phyloP scores from a whole-genome alignment of 2,888 invertebrate species.

The Acanthosoma haemorrhoidale region DNA sequence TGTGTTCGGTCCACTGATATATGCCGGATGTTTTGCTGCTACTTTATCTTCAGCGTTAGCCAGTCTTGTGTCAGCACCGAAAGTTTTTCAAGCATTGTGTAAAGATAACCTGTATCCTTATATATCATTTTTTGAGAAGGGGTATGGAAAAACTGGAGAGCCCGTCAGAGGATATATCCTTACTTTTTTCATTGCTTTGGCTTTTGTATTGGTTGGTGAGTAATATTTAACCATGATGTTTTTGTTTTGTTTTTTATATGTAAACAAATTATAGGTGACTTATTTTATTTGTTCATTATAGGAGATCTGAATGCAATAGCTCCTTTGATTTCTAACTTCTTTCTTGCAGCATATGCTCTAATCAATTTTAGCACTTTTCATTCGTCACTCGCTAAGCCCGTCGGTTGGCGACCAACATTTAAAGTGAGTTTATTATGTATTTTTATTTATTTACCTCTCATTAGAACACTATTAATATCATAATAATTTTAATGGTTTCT shows the following conservation, averaged over 20 bases:
- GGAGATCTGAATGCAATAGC: slow-evolving; percentile 85
- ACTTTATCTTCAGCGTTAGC: slow-evolving; percentile 94
- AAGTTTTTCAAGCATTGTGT: slow-evolving; percentile 88
- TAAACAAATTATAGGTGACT: not conserved
- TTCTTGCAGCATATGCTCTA: slow-evolving; percentile 85
- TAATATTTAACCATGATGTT: slow-evolving; percentile 32
- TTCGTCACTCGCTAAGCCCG: slow-evolving; percentile 80
- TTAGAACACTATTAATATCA: not conserved
- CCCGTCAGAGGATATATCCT: slow-evolving; percentile 85
- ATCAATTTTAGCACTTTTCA: slow-evolving; percentile 95
- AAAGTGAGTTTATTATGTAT: slow-evolving; percentile 54
- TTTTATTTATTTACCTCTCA: not conserved
- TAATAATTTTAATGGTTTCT: not conserved
- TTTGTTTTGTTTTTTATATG: slow-evolving; percentile 21
- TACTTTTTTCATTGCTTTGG: slow-evolving; percentile 83
- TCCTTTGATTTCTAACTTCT: slow-evolving; percentile 88
- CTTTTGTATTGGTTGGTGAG: slow-evolving; percentile 80
- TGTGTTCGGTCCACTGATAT: slow-evolving; percentile 84
- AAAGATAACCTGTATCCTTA: slow-evolving; percentile 91
- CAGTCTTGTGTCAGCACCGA: slow-evolving; percentile 91
- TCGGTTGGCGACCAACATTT: slow-evolving; percentile 85
- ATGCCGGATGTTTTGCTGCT: slow-evolving; percentile 95
- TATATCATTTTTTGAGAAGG: slow-evolving; percentile 65
- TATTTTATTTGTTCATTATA: slow-evolving; percentile 46
- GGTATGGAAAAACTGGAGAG: slow-evolving; percentile 74